Percentiles rank a stretch among this genome's conserved stretches.
Evolutionary conservation across 2,113 vertebrate genomes (phyloP).

Genomic region (Ursus arctos): DNA sequence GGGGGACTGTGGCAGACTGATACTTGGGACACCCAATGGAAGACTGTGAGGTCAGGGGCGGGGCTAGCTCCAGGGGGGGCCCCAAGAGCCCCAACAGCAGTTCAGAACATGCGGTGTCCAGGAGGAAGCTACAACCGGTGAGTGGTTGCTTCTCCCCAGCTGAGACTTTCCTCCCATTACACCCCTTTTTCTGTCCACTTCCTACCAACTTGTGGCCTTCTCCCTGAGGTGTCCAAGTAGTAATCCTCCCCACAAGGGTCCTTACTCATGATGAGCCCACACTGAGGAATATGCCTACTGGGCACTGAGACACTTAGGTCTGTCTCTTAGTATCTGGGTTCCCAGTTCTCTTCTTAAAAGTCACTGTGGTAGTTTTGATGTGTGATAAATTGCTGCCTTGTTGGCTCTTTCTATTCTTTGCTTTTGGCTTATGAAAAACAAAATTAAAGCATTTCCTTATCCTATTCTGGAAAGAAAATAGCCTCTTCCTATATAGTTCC

Average conservation of each 20-base stretch:
- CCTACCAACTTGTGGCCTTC: not conserved
- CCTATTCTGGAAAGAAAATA: constrained; percentile 25
- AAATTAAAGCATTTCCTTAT: constrained; percentile 42
- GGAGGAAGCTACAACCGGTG: constrained; percentile 73
- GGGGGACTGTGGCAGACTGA: constrained; percentile 45
- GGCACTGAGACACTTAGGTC: not conserved
- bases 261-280: not conserved
- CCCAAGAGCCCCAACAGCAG: constrained; percentile 57
- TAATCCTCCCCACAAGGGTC: not conserved
- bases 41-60: constrained; percentile 69
- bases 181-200: not conserved
- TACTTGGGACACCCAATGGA: constrained; percentile 73
- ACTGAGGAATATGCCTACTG: not conserved
- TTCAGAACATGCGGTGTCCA: constrained; percentile 72
- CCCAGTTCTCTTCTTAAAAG: constrained; percentile 55
- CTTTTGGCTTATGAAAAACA: constrained; percentile 48
- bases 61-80: constrained; percentile 26
- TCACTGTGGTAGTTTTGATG: constrained; percentile 51
- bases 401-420: constrained; percentile 24
- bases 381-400: constrained; percentile 17
- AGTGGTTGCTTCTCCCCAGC: constrained; percentile 60
- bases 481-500: not conserved
- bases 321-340: not conserved
- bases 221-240: not conserved
- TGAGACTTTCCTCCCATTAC: constrained; percentile 29